Conservation (phyloP, 2,888 invertebrate species). For the Xestia sexstrigata region DNA sequence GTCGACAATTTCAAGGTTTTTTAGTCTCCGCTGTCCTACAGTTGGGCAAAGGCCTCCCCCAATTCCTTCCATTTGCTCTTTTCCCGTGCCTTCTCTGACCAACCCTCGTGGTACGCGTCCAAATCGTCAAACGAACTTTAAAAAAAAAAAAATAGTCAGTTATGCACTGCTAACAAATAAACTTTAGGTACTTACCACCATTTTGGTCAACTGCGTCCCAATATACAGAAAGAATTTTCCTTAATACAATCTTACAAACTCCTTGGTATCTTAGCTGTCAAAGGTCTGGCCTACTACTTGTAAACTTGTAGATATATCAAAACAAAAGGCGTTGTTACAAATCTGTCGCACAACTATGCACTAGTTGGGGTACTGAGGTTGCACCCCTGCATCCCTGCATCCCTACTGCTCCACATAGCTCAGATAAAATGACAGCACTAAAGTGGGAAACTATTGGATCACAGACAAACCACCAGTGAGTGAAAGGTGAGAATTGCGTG, state of each 20-base stretch:
- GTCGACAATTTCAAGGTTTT: no score
- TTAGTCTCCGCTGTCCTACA: no score
- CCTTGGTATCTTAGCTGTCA: not conserved
- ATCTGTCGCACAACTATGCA: conserved; percentile 11
- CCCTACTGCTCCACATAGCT: conserved; percentile 55
- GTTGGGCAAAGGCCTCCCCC: no score
- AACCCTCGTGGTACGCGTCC: no score
- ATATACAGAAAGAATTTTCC: not conserved
- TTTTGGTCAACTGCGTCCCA: not conserved
- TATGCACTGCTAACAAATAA: not conserved
- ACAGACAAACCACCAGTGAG: no score
- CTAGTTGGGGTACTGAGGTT: not conserved
- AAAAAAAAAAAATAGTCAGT: no score
- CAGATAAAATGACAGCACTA: conserved; percentile 41
- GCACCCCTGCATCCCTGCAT: conserved; percentile 51
- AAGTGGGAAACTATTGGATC: conserved; percentile 12
- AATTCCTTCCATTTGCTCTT: no score
- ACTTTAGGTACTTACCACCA: not conserved
- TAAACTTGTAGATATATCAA: not conserved
- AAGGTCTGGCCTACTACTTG: not conserved
- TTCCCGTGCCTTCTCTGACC: no score
- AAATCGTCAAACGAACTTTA: no score
- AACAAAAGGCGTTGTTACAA: conserved; percentile 6
- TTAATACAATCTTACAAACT: not conserved
- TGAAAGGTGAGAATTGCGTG: conserved; percentile 11